Evolutionary conservation across 2,888 invertebrate genomes (phyloP), one percentile per base, ranked within the genome.

Genomic region (Drosophila basisetae): DNA sequence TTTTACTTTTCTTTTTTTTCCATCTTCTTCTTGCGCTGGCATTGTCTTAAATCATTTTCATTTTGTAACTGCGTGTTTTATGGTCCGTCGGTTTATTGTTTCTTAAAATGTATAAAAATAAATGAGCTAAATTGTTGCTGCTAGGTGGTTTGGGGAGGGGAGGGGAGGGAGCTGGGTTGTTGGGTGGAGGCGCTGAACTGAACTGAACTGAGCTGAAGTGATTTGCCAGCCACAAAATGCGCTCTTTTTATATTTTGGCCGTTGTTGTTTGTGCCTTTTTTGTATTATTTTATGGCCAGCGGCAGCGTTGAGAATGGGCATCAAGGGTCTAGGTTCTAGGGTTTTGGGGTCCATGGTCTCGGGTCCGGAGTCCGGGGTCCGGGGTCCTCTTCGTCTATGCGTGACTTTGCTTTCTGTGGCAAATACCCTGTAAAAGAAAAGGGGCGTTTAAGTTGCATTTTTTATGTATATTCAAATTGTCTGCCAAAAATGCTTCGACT

Each of bases 21-120:
- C 33, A 35, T 35, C 35, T 56, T 16, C 28, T 41, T 33, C 39
- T 63, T 31, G 56, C 50, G 47, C 41, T 55, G 71, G 78, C 78
- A 76, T 74, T 76, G 68, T 82, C 89, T 84, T 86, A 86, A 89
- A 86, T 86, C 85, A 86, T 86, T 89, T 89, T 84, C 89, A 82
- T 89, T 86, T 84, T 82, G 82, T 84, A 80, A 86, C 78, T 89
- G 78, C 86, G 89, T 86, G 84, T 89, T 86, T 86, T 86, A 86
- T 86, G 85, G 86, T 73, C 89, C 86, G 86, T 73, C 86, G 85
- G 85, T 89, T 86, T 86, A 86, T 86, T 86, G 89, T 89, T 86
- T 86, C 84, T 84, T 88, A 84, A 86, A 86, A 89, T 89, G 89
- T 86, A 86, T 89, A 88, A 82, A 86, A 86, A 86, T 84, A 86